These are phyloP conservation scores for Ptychodera flava DNA, from an alignment of 35 echinoderm and acorn worm species.

Conservation along the genomic window DNA sequence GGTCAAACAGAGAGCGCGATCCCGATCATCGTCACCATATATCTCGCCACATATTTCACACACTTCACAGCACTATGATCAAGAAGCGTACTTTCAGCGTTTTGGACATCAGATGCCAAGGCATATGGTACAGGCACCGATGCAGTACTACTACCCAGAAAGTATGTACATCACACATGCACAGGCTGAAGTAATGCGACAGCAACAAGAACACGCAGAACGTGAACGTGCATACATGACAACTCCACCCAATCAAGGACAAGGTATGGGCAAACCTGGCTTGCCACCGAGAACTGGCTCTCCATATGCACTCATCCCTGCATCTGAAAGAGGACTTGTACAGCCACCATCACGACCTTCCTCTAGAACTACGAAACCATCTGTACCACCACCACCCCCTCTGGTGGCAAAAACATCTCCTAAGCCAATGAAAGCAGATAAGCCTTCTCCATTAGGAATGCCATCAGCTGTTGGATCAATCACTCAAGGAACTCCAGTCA, in stretches of 20 bases:
- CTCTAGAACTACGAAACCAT: constrained; percentile 17
- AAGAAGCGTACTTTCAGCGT: not conserved
- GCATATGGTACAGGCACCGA: not conserved
- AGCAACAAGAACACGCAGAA: constrained; percentile 9
- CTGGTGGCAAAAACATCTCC: constrained; percentile 69
- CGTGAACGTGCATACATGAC: not conserved
- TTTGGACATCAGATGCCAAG: not conserved
- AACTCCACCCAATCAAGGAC: constrained; percentile 19
- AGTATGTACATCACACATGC: not conserved
- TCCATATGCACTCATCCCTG: constrained; percentile 61
- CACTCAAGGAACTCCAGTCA: constrained; percentile 81
- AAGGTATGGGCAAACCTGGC: not conserved
- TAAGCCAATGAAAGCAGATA: constrained; percentile 68
- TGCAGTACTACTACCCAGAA: not conserved
- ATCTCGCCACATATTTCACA: constrained; percentile 11
- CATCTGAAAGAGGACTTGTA: constrained; percentile 22
- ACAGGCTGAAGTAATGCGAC: not conserved
- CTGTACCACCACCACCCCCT: constrained; percentile 73
- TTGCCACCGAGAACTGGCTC: constrained; percentile 16
- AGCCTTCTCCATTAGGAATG: constrained; percentile 45
- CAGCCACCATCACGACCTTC: constrained; percentile 21
- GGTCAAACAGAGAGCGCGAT: not conserved
- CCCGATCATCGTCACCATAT: not conserved
- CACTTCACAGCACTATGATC: constrained; percentile 12
- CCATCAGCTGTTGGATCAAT: constrained; percentile 55